Percentiles rank a stretch among this genome's conserved stretches.
Evolutionary conservation across 2,113 vertebrate genomes (phyloP).

Genomic region (Ameiurus melas): DNA sequence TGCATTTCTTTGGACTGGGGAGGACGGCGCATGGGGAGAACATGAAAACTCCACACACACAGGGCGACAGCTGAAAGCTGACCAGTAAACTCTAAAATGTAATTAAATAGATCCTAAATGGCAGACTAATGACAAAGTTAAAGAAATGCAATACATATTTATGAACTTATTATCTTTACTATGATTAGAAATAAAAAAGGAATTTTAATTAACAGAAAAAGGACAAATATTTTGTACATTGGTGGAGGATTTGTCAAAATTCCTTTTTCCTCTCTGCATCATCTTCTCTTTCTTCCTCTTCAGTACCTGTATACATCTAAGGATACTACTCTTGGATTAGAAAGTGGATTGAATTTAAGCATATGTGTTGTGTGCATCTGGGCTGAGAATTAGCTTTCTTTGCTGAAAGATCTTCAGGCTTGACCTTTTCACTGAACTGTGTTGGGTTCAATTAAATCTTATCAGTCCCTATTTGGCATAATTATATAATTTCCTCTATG

Average conservation of each 20-base stretch:
- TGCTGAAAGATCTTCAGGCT: neutral
- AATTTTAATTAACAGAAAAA: neutral
- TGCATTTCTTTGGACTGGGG: too few species aligned
- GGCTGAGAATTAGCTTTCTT: neutral
- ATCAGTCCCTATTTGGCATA: constrained; percentile 23
- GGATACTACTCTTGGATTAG: neutral
- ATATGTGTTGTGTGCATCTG: neutral
- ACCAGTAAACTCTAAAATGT: neutral
- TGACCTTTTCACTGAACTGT: constrained; percentile 7
- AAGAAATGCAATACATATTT: neutral
- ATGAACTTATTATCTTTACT: neutral
- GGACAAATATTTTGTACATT: neutral
- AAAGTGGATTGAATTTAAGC: neutral
- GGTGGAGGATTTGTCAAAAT: neutral
- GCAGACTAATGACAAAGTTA: neutral
- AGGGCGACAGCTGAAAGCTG: neutral
- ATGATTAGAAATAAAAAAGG: neutral
- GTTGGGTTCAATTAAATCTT: constrained; percentile 7
- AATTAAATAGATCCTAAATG: neutral
- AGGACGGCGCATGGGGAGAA: too few species aligned
- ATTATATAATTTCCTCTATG: constrained; percentile 1
- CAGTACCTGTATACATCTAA: neutral
- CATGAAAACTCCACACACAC: too few species aligned
- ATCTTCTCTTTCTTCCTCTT: neutral
- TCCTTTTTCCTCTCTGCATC: neutral